phyloP scores from a whole-genome alignment of 1,140 invertebrate species.

The Aphelinus atriplicis region DNA sequence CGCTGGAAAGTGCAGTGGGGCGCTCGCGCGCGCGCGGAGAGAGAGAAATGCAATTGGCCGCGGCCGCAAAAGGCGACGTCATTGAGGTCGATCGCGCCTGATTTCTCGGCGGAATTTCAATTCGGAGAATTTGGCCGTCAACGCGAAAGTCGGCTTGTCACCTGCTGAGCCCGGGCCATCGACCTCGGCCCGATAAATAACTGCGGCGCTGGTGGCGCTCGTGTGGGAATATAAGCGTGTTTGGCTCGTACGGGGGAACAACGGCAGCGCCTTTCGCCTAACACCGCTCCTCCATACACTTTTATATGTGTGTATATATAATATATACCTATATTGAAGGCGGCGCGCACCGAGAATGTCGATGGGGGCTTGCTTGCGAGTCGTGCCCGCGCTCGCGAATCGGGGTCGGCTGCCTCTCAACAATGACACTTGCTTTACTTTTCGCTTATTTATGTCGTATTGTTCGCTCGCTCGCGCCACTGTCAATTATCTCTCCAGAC shows the following conservation, averaged over 20 bases:
- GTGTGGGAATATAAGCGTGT: constrained; percentile 4
- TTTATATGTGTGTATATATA: no score
- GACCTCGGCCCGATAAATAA: constrained; percentile 45
- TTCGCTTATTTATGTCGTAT: no score
- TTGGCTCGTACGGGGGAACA: constrained; percentile 2
- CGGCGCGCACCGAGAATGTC: constrained; percentile 10
- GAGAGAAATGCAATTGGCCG: constrained; percentile 4
- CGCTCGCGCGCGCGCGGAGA: background rate
- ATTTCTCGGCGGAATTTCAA: constrained; percentile 21
- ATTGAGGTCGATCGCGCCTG: constrained; percentile 21
- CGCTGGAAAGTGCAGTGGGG: no score
- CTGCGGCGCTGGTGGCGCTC: background rate
- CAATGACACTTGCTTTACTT: no score
- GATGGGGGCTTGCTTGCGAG: background rate
- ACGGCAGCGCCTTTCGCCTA: constrained; percentile 24
- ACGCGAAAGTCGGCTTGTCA: constrained; percentile 35
- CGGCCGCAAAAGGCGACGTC: constrained; percentile 10
- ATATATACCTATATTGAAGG: no score
- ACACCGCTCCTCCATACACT: background rate
- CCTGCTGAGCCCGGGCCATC: constrained; percentile 35
- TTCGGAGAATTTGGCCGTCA: constrained; percentile 43
- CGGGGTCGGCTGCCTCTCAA: no score
- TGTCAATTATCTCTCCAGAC: no score
- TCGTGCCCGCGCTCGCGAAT: no score
- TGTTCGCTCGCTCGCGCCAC: no score